A percentile compares a stretch with the other conserved stretches of the same genome.
Conservation (phyloP, 2,113 vertebrate genomes). For the Glaucomys volans region DNA sequence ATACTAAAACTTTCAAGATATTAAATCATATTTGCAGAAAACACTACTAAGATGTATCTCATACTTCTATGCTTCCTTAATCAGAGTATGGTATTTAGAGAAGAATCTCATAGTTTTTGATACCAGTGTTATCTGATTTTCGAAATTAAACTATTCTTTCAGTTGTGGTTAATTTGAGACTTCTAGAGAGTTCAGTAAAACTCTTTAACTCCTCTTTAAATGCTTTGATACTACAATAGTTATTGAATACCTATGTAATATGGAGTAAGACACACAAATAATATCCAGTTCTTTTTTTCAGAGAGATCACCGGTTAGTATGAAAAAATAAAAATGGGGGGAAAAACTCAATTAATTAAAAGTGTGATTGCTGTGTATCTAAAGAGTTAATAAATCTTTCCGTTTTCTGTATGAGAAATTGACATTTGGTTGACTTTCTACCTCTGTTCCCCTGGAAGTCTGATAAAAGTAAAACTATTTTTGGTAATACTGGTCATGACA, state of each 20-base stretch:
- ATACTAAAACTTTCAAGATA: slow-evolving; percentile 50
- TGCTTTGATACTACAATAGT: background rate
- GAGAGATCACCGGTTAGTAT: background rate
- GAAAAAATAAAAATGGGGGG: background rate
- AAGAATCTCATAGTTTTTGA: background rate
- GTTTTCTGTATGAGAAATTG: slow-evolving; percentile 1
- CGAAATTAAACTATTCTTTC: slow-evolving; percentile 1
- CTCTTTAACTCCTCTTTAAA: background rate
- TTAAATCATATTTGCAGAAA: slow-evolving; percentile 21
- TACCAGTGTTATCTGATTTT: background rate
- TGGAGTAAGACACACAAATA: background rate
- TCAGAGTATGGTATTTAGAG: background rate
- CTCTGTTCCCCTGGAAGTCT: background rate
- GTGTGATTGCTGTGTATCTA: background rate
- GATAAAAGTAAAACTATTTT: slow-evolving; percentile 29
- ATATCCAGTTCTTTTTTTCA: background rate
- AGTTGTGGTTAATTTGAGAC: background rate
- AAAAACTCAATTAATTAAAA: background rate
- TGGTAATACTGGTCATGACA: background rate
- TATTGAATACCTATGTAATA: background rate
- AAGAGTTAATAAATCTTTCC: background rate
- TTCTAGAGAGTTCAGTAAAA: background rate
- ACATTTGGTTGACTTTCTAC: background rate
- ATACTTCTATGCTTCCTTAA: background rate
- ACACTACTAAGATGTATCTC: background rate